Conservation (phyloP, 2,888 invertebrate species). For the Zygaena filipendulae region DNA sequence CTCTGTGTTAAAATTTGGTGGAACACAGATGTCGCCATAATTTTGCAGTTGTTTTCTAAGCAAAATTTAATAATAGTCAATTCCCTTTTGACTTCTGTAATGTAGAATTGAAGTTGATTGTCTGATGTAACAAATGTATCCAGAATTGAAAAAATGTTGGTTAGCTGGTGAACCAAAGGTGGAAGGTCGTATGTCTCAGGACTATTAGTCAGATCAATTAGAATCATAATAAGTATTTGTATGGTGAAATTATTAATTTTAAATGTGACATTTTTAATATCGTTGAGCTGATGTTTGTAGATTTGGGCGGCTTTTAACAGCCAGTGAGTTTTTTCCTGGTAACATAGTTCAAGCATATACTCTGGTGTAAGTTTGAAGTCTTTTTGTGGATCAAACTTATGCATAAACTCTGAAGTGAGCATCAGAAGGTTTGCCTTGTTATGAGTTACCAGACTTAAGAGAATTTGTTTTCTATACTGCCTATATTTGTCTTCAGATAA, state of each 20-base stretch:
- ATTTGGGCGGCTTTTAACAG: conserved; percentile 54
- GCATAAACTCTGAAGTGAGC: conserved; percentile 38
- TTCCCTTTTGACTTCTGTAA: conserved; percentile 60
- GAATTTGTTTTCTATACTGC: conserved; percentile 54
- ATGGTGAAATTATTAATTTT: conserved; percentile 61
- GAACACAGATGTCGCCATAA: conserved; percentile 59
- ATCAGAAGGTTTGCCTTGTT: conserved; percentile 40
- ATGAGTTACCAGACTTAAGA: conserved; percentile 49
- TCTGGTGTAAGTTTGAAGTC: conserved; percentile 57
- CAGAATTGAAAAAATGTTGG: conserved; percentile 57
- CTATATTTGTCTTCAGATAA: conserved; percentile 41
- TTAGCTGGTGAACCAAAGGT: conserved; percentile 49
- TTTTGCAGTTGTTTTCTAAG: conserved; percentile 58
- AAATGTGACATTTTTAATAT: conserved; percentile 56
- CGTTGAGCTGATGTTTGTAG: conserved; percentile 50
- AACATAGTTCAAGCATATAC: conserved; percentile 61
- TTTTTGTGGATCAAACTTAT: conserved; percentile 48
- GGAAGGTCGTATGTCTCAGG: conserved; percentile 55
- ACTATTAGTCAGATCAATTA: conserved; percentile 58
- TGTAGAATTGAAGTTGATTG: conserved; percentile 53
- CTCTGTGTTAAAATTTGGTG: conserved; percentile 54
- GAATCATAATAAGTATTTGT: conserved; percentile 59
- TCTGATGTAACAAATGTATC: conserved; percentile 51
- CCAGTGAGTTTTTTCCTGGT: conserved; percentile 59
- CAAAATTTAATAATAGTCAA: conserved; percentile 59